phyloP scores from a whole-genome alignment of 2,888 invertebrate species.

The Leptodirus hochenwartii region DNA sequence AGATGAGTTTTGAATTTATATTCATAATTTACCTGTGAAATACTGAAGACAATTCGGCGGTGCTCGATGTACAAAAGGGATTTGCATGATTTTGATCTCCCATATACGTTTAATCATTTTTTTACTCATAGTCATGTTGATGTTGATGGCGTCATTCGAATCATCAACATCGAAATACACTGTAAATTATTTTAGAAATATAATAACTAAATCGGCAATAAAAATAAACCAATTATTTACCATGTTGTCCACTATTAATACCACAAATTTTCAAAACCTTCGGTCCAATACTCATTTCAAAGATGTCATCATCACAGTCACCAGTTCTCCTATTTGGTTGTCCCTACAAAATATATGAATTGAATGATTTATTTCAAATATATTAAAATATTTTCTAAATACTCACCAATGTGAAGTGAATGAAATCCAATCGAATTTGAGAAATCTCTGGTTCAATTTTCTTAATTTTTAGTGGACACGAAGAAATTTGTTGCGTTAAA shows the following conservation, averaged over 20 bases:
- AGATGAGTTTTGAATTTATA: too few relatives aligned
- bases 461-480: conserved; percentile 54
- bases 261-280: conserved; percentile 52
- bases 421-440: conserved; percentile 67
- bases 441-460: conserved; percentile 63
- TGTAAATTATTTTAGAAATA: conserved; percentile 22
- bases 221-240: conserved; percentile 28
- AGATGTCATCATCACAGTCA: conserved; percentile 58
- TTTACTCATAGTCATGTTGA: conserved; percentile 38
- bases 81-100: conserved; percentile 59
- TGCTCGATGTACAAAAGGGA: conserved; percentile 58
- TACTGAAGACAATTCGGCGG: conserved; percentile 66
- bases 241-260: conserved; percentile 68
- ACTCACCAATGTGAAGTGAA: conserved; percentile 65
- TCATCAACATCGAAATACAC: conserved; percentile 52
- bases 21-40: conserved; percentile 33
- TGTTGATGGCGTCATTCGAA: conserved; percentile 28
- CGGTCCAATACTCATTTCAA: conserved; percentile 38
- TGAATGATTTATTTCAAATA: background rate
- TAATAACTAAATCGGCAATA: background rate
- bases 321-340: conserved; percentile 68
- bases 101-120: conserved; percentile 51
- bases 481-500: conserved; percentile 44
- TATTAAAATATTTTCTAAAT: background rate
- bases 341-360: conserved; percentile 34